Base-by-base conservation (phyloP, 2,888 invertebrate genomes). In the Scaptomyza parva region DNA sequence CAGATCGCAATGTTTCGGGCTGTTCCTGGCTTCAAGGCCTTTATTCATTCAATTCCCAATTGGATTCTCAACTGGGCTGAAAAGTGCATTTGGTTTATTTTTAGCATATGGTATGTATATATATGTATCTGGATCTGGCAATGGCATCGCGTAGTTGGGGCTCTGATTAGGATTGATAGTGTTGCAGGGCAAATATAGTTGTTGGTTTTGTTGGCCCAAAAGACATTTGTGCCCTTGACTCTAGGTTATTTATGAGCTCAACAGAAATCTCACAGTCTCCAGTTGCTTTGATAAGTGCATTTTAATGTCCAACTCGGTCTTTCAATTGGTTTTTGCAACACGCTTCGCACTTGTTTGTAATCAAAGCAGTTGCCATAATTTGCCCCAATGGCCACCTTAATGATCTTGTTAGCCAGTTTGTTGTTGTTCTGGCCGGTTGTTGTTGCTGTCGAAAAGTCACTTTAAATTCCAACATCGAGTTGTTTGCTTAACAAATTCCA, bases 101-200 rank as follows among this genome's bases (percentile, higher is more conserved):
- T 81, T 81, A 81, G 86, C 61, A 37, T 55, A 76, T 76, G 65
- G n/a, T n/a, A n/a, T n/a, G n/a, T n/a, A n/a, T n/a, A n/a, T n/a
- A n/a, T n/a, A n/a, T n/a, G n/a, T n/a, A n/a, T n/a, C n/a, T n/a
- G n/a, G n/a, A n/a, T 68, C 64, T 45, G 30, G 63, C 51, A 61
- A 47, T 44, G 62, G 58, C 63, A 71, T 65, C 68, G 71, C 30
- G 30, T 33, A 45, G 50, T 40, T 60, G 44, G 18, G 40, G 20
- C 57, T 71, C 83, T 78, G 84, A 84, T 84, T 88, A 84, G 86
- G 79, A 78, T 79, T 78, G 78, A 78, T 78, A 72, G 76, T 57
- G 50, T 50, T 68, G 52, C 20, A 9, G 58, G 40, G 44, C 65
- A 70, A 77, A 73, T 73, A 59, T 45, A 72, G 52, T 47, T 59